Evolutionary conservation across 2,113 vertebrate genomes (phyloP), one percentile per base, ranked within the genome.

Genomic region (Paramisgurnus dabryanus): DNA sequence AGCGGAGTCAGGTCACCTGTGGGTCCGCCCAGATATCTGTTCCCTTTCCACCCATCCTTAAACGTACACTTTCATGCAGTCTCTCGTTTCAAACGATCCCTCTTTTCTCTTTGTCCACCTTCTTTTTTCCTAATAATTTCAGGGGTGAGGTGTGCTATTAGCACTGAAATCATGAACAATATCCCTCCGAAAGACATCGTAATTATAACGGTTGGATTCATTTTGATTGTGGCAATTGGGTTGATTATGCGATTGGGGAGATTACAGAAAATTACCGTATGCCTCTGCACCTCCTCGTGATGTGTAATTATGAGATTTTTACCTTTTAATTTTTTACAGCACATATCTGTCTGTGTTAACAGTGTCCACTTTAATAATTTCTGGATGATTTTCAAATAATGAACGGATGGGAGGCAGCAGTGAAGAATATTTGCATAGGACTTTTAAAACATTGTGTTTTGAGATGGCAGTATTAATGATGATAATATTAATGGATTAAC

Each of bases 171-270:
- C 74, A 69, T 34, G 65, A 75, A 84, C 63, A 65, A 43, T 70
- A 79, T 76, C 15, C 40, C 58, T 65, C 40, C 57, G 11, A 79
- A 82, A 79, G 49, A 72, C 76, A 43, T 75, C 4, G 45, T 75
- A 81, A 84, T 84, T 84, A 82, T 70, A 81, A 79, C 80, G 50
- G 79, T 55, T 69, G 83, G 76, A 65, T 58, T 79, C 15, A 22
- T 79, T 69, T 58, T 84, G 76, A 84, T 84, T 84, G 76, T 66
- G 60, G 70, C 69, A 81, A 63, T 66, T n/a, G 65, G 57, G 76
- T 50, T 84, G 83, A 84, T 84, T 79, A 79, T 67, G 70, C 50
- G 65, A 84, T 84, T 27, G 53, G 57, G 39, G 71, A 78, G 83
- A 84, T 84, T 81, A 79, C 57, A 50, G 69, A 45, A 66, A 79